A percentile compares a stretch with the other conserved stretches of the same genome.
Conservation (phyloP, 2,888 invertebrate genomes). For the Dolichopus griseipennis region DNA sequence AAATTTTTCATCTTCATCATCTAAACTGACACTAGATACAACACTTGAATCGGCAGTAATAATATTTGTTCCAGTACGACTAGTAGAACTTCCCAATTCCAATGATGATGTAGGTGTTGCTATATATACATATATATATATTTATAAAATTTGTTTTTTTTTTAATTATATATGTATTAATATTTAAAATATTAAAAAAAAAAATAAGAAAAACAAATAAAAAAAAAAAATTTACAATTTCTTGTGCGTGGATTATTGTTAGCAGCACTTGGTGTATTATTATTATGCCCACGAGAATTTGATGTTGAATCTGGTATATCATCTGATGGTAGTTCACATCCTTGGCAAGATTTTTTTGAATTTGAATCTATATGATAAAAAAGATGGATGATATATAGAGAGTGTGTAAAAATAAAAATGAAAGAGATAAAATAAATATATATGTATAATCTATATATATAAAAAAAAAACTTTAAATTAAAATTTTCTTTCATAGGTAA, state of each 20-base stretch:
- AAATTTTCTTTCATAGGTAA: not conserved
- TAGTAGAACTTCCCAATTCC: constrained; percentile 47
- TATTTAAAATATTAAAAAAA: not conserved
- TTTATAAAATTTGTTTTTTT: not conserved
- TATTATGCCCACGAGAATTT: constrained; percentile 59
- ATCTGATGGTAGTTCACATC: constrained; percentile 66
- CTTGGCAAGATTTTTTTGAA: constrained; percentile 65
- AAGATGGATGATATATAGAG: not conserved
- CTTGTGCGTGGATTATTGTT: constrained; percentile 56
- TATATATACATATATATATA: constrained; percentile 19
- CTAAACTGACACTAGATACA: constrained; percentile 43
- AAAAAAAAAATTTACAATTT: constrained; percentile 34
- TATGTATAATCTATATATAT: too few relatives aligned
- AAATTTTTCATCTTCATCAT: constrained; percentile 41
- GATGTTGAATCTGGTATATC: constrained; percentile 62
- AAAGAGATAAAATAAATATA: not conserved
- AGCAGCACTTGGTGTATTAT: constrained; percentile 72
- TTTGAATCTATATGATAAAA: constrained; percentile 43
- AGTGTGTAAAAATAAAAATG: not conserved
- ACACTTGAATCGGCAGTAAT: constrained; percentile 48
- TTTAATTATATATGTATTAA: not conserved
- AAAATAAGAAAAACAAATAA: too few relatives aligned
- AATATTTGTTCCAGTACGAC: constrained; percentile 60
- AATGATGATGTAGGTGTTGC: constrained; percentile 44
- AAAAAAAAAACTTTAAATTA: not conserved